Conservation (phyloP, 2,888 invertebrate genomes). For the Crepidodera aurea region DNA sequence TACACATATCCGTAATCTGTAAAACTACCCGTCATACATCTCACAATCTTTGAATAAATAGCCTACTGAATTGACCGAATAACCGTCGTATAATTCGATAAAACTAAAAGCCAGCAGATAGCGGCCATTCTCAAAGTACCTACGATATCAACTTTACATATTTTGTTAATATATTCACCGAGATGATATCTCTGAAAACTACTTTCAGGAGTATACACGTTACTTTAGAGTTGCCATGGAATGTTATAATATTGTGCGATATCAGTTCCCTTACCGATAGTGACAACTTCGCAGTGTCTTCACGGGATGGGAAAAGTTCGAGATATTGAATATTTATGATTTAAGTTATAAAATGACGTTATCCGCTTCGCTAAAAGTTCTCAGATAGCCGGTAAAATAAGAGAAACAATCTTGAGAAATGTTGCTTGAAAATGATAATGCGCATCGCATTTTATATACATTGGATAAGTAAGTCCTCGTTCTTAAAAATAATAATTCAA, state of each 20-base stretch:
- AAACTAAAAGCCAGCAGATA: slow-evolving; percentile 25
- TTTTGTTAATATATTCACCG: slow-evolving; percentile 29
- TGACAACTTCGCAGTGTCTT: slow-evolving; percentile 34
- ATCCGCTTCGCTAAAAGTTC: slow-evolving; percentile 22
- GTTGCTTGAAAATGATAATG: neutral
- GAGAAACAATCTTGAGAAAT: slow-evolving; percentile 8
- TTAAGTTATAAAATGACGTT: slow-evolving; percentile 40
- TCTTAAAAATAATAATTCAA: too few relatives aligned
- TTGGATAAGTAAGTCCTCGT: too few relatives aligned
- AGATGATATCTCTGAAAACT: slow-evolving; percentile 25
- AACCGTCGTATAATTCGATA: slow-evolving; percentile 22
- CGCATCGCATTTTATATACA: neutral
- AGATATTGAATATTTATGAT: slow-evolving; percentile 47
- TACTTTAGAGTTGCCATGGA: slow-evolving; percentile 25
- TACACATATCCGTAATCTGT: slow-evolving; percentile 22
- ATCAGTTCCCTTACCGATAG: slow-evolving; percentile 34
- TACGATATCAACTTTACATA: slow-evolving; percentile 28
- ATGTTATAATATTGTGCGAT: slow-evolving; percentile 30
- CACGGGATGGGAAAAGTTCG: slow-evolving; percentile 32
- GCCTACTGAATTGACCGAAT: slow-evolving; percentile 22
- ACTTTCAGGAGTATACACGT: slow-evolving; percentile 28
- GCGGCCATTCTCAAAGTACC: slow-evolving; percentile 28
- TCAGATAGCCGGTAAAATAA: slow-evolving; percentile 3
- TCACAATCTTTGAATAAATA: slow-evolving; percentile 18
- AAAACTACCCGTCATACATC: slow-evolving; percentile 25